Evolutionary conservation across 2,113 vertebrate species (phyloP).

Genomic region (Phaethon lepturus): DNA sequence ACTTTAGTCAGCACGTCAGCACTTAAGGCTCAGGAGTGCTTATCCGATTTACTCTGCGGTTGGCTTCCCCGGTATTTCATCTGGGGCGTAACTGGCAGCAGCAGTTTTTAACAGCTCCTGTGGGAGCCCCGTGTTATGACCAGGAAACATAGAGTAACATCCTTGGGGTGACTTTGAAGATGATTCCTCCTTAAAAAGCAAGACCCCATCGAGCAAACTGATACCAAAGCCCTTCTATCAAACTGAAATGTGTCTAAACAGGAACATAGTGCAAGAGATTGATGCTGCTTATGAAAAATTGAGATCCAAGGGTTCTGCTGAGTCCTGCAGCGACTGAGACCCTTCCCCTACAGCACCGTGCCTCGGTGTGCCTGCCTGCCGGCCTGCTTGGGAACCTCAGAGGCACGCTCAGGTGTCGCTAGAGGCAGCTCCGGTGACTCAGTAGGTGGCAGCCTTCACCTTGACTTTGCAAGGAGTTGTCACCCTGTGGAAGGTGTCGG

Average conservation of each 20-base stretch:
- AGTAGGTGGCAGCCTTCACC: conserved; percentile 62
- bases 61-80: background rate
- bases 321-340: background rate
- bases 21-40: background rate
- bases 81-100: background rate
- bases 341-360: background rate
- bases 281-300: background rate
- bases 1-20: background rate
- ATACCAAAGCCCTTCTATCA: background rate
- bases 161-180: background rate
- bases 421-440: background rate
- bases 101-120: background rate
- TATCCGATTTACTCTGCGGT: fast-evolving
- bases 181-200: background rate
- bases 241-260: fast-evolving
- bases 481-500: background rate
- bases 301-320: background rate
- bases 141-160: background rate
- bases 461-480: background rate
- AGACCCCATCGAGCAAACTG: background rate
- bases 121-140: fast-evolving
- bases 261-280: background rate
- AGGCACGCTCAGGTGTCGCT: background rate
- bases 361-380: background rate
- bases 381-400: background rate